A percentile compares a stretch with the other conserved stretches of the same genome.
phyloP scores from a whole-genome alignment of 2,797 vertebrate species.

The Cossypha dichroa region DNA sequence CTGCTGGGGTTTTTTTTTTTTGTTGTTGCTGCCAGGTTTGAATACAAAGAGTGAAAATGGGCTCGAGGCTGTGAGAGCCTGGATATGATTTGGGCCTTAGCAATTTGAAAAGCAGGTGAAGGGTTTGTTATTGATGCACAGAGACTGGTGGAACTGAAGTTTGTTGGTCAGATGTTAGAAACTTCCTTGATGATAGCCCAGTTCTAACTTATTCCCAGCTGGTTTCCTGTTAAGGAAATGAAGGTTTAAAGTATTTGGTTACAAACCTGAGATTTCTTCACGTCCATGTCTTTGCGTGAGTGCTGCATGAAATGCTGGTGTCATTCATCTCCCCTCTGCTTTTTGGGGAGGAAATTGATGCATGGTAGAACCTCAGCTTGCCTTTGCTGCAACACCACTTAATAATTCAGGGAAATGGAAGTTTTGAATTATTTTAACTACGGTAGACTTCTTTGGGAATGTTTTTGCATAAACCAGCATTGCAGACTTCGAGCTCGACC shows the following conservation, averaged over 20 bases:
- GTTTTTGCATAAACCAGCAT: neutral
- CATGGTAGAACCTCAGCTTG: neutral
- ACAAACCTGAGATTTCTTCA: slow-evolving; percentile 38
- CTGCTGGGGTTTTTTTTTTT: neutral
- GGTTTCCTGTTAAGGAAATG: slow-evolving; percentile 29
- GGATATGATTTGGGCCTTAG: neutral
- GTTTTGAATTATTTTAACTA: slow-evolving; percentile 14
- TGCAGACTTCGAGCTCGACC: neutral
- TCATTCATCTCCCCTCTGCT: slow-evolving; percentile 14
- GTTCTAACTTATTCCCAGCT: neutral
- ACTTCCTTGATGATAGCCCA: neutral
- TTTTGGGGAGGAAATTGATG: slow-evolving; percentile 24
- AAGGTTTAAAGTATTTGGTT: slow-evolving; percentile 50
- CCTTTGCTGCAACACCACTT: neutral
- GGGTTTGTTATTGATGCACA: neutral
- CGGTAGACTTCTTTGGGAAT: neutral
- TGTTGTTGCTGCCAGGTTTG: neutral
- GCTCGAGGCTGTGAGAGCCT: neutral
- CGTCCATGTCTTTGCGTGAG: neutral
- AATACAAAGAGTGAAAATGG: slow-evolving; percentile 30
- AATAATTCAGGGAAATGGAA: slow-evolving; percentile 5
- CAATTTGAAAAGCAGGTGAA: slow-evolving; percentile 20
- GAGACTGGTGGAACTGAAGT: neutral
- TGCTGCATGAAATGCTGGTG: neutral
- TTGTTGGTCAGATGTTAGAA: slow-evolving; percentile 31